Evolutionary conservation across 2,888 invertebrate genomes (phyloP), one percentile per base, ranked within the genome.

Genomic region (Brenthis daphne): DNA sequence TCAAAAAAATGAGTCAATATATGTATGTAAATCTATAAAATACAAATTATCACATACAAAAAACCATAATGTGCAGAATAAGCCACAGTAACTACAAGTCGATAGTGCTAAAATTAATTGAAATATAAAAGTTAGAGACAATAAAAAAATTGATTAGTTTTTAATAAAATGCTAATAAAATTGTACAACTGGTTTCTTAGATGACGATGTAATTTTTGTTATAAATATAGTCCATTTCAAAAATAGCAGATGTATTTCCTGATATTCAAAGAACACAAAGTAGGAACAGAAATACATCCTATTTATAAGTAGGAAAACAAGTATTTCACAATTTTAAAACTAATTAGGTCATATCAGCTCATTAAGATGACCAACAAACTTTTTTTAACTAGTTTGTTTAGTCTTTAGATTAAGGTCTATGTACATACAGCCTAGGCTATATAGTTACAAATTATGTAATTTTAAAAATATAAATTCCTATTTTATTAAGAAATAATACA

Each of bases 71-170:
- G 69, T 72, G 54, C 69, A 65, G 43, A 37, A 60, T 54, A 69
- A 65, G 69, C 68, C 43, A 63, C 55, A 69, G 50, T 54, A 65
- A 54, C 58, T 60, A 65, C 58, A 53, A 64, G 24, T 56, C 55
- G 55, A 50, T 43, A n/a, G 68, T 69, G 72, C 65, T 69, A 65
- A 67, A 68, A 65, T 58, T 70, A 67, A 70, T 69, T 67, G 66
- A 65, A 57, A 72, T 65, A 60, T 71, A 60, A 67, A 67, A 71
- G 68, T 70, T 64, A 64, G 58, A 67, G 47, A 43, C 60, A 53
- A 61, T 63, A 65, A 65, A 64, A 54, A 60, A 47, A 6, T 60
- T 29, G 37, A 64, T 65, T 65, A 65, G 50, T 50, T 58, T 48
- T 58, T 65, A n/a, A 50, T 33, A 60, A 43, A 43, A 43, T 8